Conservation (phyloP, 2,797 vertebrate genomes). For the Sebastes diaconus region DNA sequence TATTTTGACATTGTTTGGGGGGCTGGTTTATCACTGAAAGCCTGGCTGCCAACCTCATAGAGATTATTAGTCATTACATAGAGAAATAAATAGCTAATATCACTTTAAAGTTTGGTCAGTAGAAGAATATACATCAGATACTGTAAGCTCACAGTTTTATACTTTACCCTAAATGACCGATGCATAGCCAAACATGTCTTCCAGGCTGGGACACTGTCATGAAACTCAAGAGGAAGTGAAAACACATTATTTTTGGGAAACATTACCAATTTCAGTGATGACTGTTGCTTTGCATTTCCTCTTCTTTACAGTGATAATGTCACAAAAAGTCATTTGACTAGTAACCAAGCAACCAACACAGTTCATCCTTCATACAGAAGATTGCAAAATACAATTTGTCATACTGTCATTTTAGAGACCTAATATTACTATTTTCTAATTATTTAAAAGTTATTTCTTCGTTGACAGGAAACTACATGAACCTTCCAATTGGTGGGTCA, state of each 20-base stretch:
- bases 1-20: not conserved
- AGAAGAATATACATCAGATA: not conserved
- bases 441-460: not conserved
- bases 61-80: not conserved
- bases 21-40: not conserved
- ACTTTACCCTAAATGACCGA: not conserved
- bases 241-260: not conserved
- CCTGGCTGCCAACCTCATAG: not conserved
- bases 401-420: not conserved
- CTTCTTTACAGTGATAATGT: not conserved
- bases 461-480: not conserved
- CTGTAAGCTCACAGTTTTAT: not conserved
- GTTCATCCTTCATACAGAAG: not conserved
- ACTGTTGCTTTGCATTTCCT: conserved; percentile 3
- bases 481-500: not conserved
- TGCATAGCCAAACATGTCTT: not conserved
- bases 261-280: not conserved
- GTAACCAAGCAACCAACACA: not conserved
- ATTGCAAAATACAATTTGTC: too few relatives aligned
- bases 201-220: not conserved
- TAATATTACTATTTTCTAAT: not conserved
- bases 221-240: conserved; percentile 3
- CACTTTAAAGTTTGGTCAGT: not conserved
- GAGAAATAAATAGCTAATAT: not conserved
- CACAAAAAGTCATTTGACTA: not conserved